phyloP scores from a whole-genome alignment of 1,140 invertebrate genomes.

The Drosophila lacteicornis region DNA sequence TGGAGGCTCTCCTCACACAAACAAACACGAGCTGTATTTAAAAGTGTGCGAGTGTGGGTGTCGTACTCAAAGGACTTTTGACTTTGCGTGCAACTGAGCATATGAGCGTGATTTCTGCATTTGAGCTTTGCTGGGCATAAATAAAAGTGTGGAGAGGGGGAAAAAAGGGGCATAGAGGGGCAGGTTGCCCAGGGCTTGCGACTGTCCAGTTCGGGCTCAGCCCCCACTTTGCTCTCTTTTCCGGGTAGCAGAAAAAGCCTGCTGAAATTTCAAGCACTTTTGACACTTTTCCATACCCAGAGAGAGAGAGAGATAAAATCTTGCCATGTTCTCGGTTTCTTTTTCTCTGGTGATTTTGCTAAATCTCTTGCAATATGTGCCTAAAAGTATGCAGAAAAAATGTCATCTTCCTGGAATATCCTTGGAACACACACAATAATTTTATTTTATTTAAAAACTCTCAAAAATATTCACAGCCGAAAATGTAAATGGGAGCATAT shows the following conservation, averaged over 20 bases:
- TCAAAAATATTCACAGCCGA: background rate
- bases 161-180: background rate
- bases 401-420: background rate
- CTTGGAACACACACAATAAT: background rate
- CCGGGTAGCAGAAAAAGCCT: constrained; percentile 57
- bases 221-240: constrained; percentile 26
- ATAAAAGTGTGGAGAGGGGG: constrained; percentile 32
- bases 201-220: constrained; percentile 59
- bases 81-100: constrained; percentile 81
- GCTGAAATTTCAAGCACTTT: constrained; percentile 83
- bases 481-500: background rate
- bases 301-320: constrained; percentile 8
- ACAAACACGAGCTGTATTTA: constrained; percentile 32
- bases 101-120: constrained; percentile 83
- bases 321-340: background rate
- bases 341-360: constrained; percentile 1
- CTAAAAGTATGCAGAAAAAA: background rate
- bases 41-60: constrained; percentile 22
- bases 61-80: constrained; percentile 73
- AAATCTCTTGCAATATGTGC: background rate
- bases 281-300: constrained; percentile 67
- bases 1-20: constrained; percentile 15
- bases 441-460: background rate
- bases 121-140: constrained; percentile 68
- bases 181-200: constrained; percentile 13